These are phyloP conservation scores for Antheraea pernyi DNA, from an alignment of 1,140 invertebrate genomes.

Conservation along the genomic window DNA sequence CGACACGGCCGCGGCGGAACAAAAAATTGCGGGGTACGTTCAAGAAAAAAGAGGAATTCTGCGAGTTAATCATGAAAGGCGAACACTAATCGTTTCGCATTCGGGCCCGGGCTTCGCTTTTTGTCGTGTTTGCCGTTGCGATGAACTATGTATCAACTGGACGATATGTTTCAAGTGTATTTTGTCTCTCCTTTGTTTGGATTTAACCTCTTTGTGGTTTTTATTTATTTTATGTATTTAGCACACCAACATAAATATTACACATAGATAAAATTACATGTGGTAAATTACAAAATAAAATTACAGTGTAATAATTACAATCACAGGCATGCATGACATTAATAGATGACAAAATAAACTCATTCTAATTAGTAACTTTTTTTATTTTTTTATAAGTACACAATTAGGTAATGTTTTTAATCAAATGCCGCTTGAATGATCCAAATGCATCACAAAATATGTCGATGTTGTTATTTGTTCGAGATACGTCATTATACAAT, in stretches of 20 bases:
- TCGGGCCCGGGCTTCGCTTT: constrained; percentile 34
- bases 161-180: constrained; percentile 45
- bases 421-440: no score
- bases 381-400: neutral
- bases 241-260: no score
- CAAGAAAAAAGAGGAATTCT: constrained; percentile 43
- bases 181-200: constrained; percentile 33
- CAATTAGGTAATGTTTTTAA: no score
- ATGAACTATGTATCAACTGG: constrained; percentile 45
- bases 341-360: no score
- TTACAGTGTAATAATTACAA: no score
- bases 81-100: constrained; percentile 49
- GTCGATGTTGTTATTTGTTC: no score
- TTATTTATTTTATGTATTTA: no score
- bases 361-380: neutral
- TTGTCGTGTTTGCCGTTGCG: constrained; percentile 45
- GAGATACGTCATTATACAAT: no score
- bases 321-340: no score
- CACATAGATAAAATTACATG: no score
- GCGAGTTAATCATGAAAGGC: constrained; percentile 60
- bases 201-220: neutral
- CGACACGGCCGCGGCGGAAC: constrained; percentile 25
- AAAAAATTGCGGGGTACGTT: constrained; percentile 42
- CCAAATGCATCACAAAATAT: no score
- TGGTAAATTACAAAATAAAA: no score